Conservation (phyloP, 1,140 invertebrate genomes). For the Lasaia peninsularis region DNA sequence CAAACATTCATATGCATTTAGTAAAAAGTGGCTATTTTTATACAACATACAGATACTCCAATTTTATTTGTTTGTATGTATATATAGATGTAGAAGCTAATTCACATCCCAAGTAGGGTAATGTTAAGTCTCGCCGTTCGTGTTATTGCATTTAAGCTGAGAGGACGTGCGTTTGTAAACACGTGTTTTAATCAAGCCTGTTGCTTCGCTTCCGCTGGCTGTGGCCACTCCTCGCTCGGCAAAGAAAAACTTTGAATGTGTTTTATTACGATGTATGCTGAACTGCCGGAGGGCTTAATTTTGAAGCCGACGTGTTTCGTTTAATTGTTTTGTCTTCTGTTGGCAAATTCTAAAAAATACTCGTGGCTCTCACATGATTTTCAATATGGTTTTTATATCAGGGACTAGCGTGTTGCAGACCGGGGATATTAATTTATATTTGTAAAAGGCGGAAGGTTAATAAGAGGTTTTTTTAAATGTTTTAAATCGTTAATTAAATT, state of each 20-base stretch:
- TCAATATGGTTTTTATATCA: neutral
- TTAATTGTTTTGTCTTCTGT: conserved; percentile 58
- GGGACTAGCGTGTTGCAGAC: neutral
- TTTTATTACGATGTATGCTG: conserved; percentile 73
- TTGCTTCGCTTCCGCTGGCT: conserved; percentile 70
- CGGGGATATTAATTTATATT: no score
- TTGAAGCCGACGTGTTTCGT: conserved; percentile 45
- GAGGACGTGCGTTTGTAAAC: conserved; percentile 71
- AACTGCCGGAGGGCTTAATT: conserved; percentile 67
- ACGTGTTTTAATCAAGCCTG: conserved; percentile 77
- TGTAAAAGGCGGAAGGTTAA: no score
- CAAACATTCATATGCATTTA: no score
- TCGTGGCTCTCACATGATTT: conserved; percentile 2
- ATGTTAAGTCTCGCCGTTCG: conserved; percentile 27
- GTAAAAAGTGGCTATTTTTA: no score
- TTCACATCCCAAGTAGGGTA: conserved; percentile 22
- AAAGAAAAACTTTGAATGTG: conserved; percentile 77
- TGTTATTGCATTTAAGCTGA: conserved; percentile 64
- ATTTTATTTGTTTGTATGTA: no score
- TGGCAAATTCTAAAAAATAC: conserved; percentile 31
- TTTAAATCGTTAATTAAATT: no score
- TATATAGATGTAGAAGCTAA: neutral
- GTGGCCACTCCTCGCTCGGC: conserved; percentile 58
- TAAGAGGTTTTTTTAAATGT: no score
- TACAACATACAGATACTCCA: no score